These are phyloP conservation scores for Pararge aegeria DNA, from an alignment of 1,140 invertebrate genomes.

Conservation along the genomic window DNA sequence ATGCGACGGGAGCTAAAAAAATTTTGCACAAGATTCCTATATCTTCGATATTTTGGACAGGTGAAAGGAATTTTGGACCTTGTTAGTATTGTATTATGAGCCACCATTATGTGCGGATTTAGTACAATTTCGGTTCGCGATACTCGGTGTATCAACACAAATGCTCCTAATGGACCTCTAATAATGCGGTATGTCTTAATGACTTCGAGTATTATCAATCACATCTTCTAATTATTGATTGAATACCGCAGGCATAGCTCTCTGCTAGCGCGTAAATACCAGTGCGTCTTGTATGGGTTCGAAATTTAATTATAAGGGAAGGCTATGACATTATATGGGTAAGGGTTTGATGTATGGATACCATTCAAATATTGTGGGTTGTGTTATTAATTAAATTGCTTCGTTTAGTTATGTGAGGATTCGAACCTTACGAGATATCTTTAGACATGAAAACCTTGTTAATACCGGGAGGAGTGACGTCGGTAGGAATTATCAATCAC, in stretches of 20 bases:
- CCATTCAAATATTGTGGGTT: conserved; percentile 6
- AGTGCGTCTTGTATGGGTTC: not conserved
- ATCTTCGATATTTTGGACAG: too few species aligned
- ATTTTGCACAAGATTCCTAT: too few species aligned
- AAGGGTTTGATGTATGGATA: conserved; percentile 4
- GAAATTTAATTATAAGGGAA: conserved; percentile 7
- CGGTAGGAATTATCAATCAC: too few species aligned
- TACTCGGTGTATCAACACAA: too few species aligned
- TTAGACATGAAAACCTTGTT: not conserved
- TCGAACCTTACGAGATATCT: conserved; percentile 1
- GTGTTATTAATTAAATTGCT: conserved; percentile 2
- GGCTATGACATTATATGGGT: conserved; percentile 7
- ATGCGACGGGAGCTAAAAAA: too few species aligned
- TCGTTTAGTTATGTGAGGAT: not conserved
- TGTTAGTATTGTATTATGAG: too few species aligned
- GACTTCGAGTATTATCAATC: not conserved
- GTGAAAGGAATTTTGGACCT: too few species aligned
- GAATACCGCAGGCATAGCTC: not conserved
- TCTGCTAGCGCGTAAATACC: conserved; percentile 4
- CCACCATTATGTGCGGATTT: too few species aligned
- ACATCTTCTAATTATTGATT: not conserved
- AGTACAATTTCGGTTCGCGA: too few species aligned
- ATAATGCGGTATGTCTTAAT: not conserved
- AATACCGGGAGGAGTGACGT: too few species aligned
- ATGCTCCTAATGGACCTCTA: not conserved